These are phyloP conservation scores for Meriones unguiculatus DNA, from an alignment of 2,113 vertebrate genomes.

Conservation along the genomic window DNA sequence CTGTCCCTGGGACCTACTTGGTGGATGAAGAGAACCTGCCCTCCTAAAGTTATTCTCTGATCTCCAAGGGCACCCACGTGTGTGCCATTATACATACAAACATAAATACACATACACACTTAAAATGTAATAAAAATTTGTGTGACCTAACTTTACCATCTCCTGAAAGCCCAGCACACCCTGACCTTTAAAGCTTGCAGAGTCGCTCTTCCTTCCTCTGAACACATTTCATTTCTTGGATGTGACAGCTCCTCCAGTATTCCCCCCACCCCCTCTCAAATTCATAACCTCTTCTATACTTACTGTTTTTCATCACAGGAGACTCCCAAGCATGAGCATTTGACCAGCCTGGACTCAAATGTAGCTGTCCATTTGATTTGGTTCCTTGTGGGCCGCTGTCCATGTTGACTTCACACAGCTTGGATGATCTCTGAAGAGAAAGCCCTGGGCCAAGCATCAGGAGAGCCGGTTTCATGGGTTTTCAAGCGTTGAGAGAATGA, in stretches of 20 bases:
- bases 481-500: neutral
- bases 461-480: constrained; percentile 20
- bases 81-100: too few relatives aligned
- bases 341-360: neutral
- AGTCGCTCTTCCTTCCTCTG: neutral
- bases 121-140: neutral
- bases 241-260: neutral
- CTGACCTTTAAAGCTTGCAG: neutral
- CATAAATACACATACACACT: neutral
- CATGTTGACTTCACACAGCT: neutral
- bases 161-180: neutral
- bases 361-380: neutral
- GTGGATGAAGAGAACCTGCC: neutral
- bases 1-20: neutral
- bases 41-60: neutral
- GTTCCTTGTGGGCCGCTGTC: neutral
- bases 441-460: neutral
- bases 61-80: neutral
- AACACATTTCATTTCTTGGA: neutral
- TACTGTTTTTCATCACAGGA: neutral
- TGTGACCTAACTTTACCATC: neutral
- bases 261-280: neutral
- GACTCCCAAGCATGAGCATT: neutral
- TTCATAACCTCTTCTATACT: neutral
- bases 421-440: constrained; percentile 27